These are phyloP conservation scores for Gymnarchus niloticus DNA, from an alignment of 2,113 vertebrate genomes.

Conservation along the genomic window DNA sequence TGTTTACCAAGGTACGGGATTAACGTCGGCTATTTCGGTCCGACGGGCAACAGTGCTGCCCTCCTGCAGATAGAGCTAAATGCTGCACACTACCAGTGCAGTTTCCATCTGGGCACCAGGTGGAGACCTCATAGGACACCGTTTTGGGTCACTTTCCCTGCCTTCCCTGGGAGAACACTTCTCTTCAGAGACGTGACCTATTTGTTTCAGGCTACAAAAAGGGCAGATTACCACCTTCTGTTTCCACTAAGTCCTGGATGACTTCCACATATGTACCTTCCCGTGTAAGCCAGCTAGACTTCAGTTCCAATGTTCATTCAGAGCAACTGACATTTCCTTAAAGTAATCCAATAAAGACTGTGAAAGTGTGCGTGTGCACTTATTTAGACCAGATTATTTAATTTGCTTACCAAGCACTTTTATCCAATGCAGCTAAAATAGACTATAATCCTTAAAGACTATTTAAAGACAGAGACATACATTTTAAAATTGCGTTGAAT, in stretches of 20 bases:
- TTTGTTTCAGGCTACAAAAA: not conserved
- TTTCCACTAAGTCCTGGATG: not conserved
- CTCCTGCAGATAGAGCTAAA: not conserved
- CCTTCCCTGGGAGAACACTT: not conserved
- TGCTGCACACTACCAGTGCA: too few relatives aligned
- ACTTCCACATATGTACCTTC: not conserved
- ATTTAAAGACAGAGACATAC: not conserved
- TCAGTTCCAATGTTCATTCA: conserved; percentile 1
- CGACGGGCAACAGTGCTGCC: not conserved
- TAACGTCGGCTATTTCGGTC: not conserved
- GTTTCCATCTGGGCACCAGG: conserved; percentile 5
- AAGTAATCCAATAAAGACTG: conserved; percentile 15
- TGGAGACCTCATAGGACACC: not conserved
- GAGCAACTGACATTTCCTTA: not conserved
- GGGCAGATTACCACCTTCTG: not conserved
- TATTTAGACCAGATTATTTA: not conserved
- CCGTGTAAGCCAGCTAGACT: not conserved
- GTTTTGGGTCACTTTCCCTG: not conserved
- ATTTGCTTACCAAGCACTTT: conserved; percentile 9
- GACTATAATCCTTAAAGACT: conserved; percentile 2
- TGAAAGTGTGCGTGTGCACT: not conserved
- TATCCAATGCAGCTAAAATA: not conserved
- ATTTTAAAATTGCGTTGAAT: conserved; percentile 2
- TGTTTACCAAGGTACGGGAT: not conserved
- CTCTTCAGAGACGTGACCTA: conserved; percentile 1